phyloP scores from a whole-genome alignment of 2,797 vertebrate species.

The Fistularia commersonii region DNA sequence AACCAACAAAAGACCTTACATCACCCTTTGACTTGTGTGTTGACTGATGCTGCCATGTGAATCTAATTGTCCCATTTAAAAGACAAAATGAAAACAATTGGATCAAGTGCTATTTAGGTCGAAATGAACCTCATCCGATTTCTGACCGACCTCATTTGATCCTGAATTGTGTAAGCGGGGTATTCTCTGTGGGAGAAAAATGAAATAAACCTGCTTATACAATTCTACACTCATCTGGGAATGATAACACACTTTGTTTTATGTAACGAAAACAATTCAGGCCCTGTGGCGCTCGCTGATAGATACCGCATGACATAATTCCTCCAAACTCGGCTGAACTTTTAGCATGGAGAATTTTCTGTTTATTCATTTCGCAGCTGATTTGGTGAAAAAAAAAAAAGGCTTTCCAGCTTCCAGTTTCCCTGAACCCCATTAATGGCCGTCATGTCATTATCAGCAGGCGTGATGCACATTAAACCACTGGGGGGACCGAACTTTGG shows the following conservation, averaged over 20 bases:
- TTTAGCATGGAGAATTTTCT: background rate
- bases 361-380: too few relatives aligned
- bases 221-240: too few relatives aligned
- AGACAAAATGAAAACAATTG: constrained; percentile 30
- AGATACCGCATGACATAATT: constrained; percentile 3
- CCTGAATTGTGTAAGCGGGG: background rate
- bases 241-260: background rate
- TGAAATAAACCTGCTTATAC: background rate
- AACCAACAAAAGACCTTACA: too few relatives aligned
- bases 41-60: constrained; percentile 34
- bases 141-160: background rate
- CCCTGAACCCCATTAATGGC: too few relatives aligned
- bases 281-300: background rate
- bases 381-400: background rate
- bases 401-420: constrained; percentile 3
- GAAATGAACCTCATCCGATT: background rate
- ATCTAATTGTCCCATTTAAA: constrained; percentile 17
- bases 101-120: constrained; percentile 13
- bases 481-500: too few relatives aligned
- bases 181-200: background rate
- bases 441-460: too few relatives aligned
- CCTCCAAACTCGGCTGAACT: background rate
- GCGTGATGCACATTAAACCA: too few relatives aligned
- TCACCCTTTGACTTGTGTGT: too few relatives aligned
- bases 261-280: background rate